phyloP scores from a whole-genome alignment of 2,797 vertebrate species.

The Gorsachius magnificus region DNA sequence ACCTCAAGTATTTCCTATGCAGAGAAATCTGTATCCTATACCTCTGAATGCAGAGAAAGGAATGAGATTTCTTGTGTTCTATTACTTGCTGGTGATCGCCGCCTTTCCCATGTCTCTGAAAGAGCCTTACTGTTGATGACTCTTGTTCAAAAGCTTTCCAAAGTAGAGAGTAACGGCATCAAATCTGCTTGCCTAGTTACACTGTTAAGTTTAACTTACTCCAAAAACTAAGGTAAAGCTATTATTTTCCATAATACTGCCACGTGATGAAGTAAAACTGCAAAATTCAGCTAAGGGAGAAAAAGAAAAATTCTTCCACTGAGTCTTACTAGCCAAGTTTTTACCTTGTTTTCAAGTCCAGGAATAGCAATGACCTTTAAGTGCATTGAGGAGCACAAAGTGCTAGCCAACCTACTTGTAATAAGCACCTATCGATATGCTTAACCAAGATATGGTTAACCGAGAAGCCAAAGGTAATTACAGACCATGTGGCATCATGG shows the following conservation, averaged over 20 bases:
- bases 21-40: not conserved
- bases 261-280: not conserved
- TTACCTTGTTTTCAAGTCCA: slow-evolving; percentile 18
- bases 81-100: not conserved
- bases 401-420: not conserved
- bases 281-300: not conserved
- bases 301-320: not conserved
- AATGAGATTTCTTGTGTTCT: not conserved
- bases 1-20: not conserved
- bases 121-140: not conserved
- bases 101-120: not conserved
- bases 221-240: not conserved
- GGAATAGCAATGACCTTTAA: slow-evolving; percentile 50
- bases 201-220: not conserved
- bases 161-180: not conserved
- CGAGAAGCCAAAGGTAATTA: slow-evolving; percentile 24
- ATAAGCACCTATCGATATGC: slow-evolving; percentile 6
- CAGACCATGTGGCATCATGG: not conserved
- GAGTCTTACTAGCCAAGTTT: not conserved
- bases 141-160: not conserved
- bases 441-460: slow-evolving; percentile 3
- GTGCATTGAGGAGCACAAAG: not conserved
- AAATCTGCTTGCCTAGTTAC: not conserved
- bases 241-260: not conserved
- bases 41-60: not conserved